These are phyloP conservation scores for Rhinatrema bivittatum DNA, from an alignment of 2,797 vertebrate species.

Conservation along the genomic window DNA sequence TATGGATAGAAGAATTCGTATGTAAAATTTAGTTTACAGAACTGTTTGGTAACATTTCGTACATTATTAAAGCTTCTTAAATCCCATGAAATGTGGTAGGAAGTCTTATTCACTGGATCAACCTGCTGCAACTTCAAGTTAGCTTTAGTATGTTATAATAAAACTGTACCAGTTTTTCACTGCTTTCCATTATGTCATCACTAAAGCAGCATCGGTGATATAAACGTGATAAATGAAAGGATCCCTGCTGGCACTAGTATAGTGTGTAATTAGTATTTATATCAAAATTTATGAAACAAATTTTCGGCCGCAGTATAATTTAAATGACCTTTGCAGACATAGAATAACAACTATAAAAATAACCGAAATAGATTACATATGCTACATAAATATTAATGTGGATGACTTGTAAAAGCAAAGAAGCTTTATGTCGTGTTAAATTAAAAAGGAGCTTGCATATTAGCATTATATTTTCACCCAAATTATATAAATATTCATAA, in stretches of 20 bases:
- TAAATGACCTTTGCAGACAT: constrained; percentile 61
- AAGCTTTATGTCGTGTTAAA: constrained; percentile 31
- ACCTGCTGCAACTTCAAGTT: constrained; percentile 52
- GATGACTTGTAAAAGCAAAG: constrained; percentile 43
- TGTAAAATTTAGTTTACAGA: constrained; percentile 99
- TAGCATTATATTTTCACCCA: constrained; percentile 24
- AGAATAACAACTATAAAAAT: constrained; percentile 66
- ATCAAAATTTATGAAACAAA: constrained; percentile 67
- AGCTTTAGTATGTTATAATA: constrained; percentile 40
- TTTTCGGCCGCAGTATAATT: constrained; percentile 63
- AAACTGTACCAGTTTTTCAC: constrained; percentile 32
- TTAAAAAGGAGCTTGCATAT: constrained; percentile 44
- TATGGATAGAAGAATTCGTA: constrained; percentile 98
- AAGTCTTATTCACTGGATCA: constrained; percentile 66
- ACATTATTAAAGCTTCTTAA: constrained; percentile 99
- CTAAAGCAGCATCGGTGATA: constrained; percentile 46
- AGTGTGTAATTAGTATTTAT: constrained; percentile 68
- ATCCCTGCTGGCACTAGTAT: constrained; percentile 60
- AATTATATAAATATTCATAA: constrained; percentile 50
- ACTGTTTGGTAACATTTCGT: constrained; percentile 99
- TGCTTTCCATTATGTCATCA: constrained; percentile 41
- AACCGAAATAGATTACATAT: constrained; percentile 59
- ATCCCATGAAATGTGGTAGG: constrained; percentile 76
- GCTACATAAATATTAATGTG: constrained; percentile 62
- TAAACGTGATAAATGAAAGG: constrained; percentile 64